phyloP scores from a whole-genome alignment of 2,888 invertebrate genomes.

The Girardia tigrina region DNA sequence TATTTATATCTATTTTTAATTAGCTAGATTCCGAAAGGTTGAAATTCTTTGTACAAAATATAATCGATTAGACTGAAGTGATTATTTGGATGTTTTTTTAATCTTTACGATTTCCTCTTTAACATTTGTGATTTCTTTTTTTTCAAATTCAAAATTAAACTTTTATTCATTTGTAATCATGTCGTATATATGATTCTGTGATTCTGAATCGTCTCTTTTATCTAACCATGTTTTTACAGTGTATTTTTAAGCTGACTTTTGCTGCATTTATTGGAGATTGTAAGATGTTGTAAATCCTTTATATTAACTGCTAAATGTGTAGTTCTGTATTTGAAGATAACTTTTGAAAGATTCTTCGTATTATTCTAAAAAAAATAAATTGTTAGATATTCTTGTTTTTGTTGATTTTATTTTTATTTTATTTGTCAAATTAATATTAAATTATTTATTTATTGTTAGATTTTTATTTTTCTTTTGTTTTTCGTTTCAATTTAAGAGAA shows the following conservation, averaged over 20 bases:
- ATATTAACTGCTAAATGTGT: conserved; percentile 23
- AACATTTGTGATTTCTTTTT: conserved; percentile 23
- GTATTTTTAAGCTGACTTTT: conserved; percentile 18
- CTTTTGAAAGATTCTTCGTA: conserved; percentile 23
- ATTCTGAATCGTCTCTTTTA: not conserved
- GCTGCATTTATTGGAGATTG: conserved; percentile 23
- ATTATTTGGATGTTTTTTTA: not conserved
- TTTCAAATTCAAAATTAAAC: conserved; percentile 1
- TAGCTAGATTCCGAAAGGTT: not conserved
- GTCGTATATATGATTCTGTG: not conserved
- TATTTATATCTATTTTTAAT: not conserved
- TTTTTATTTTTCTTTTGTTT: too few relatives aligned
- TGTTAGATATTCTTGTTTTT: conserved; percentile 13
- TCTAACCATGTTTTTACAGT: conserved; percentile 12
- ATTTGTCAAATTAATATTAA: too few relatives aligned
- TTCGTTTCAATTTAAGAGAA: too few relatives aligned
- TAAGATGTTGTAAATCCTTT: conserved; percentile 23
- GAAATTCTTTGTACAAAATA: not conserved
- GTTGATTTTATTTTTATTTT: not conserved
- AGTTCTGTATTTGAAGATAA: conserved; percentile 23
- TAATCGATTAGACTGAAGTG: not conserved
- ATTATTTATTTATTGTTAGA: too few relatives aligned
- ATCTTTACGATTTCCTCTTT: not conserved
- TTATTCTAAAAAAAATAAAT: conserved; percentile 12
- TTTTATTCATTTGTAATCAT: conserved; percentile 3